A percentile compares a stretch with the other conserved stretches of the same genome.
Evolutionary conservation across 2,113 vertebrate species (phyloP).

Genomic region (Conger conger): DNA sequence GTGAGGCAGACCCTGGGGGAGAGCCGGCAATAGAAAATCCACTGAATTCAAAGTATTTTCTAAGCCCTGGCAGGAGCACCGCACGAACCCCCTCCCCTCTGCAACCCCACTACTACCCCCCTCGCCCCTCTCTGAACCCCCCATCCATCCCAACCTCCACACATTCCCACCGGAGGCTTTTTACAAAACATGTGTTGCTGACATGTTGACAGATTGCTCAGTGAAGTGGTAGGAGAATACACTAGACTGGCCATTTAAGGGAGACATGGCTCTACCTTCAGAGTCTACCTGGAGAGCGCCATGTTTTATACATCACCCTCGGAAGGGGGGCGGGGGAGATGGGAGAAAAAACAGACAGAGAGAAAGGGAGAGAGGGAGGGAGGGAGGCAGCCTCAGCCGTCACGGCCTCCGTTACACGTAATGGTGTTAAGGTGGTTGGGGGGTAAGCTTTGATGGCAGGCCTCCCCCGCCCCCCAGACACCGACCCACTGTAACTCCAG

Average conservation of each 20-base stretch:
- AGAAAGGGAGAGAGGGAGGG: slow-evolving; percentile 37
- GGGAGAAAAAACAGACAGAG: too few relatives aligned
- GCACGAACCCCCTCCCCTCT: not conserved
- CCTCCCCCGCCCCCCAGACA: slow-evolving; percentile 59
- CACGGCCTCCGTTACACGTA: not conserved
- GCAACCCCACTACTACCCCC: slow-evolving; percentile 75
- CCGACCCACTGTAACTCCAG: slow-evolving; percentile 69
- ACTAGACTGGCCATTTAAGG: slow-evolving; percentile 98
- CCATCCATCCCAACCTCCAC: not conserved
- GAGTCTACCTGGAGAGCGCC: slow-evolving; percentile 98
- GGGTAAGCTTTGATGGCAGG: slow-evolving; percentile 45
- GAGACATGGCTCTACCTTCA: slow-evolving; percentile 99
- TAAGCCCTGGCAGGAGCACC: slow-evolving; percentile 84
- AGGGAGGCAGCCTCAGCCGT: not conserved
- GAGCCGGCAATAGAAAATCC: slow-evolving; percentile 99
- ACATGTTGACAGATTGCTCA: slow-evolving; percentile 99
- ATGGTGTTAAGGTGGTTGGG: not conserved
- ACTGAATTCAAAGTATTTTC: slow-evolving; percentile 97
- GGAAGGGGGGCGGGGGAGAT: slow-evolving; percentile 49
- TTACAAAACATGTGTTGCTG: slow-evolving; percentile 99
- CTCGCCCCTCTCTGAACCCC: slow-evolving; percentile 56
- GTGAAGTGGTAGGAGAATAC: slow-evolving; percentile 99
- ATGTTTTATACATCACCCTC: slow-evolving; percentile 99
- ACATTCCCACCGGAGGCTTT: slow-evolving; percentile 99
- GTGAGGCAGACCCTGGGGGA: slow-evolving; percentile 90